A percentile compares a stretch with the other conserved stretches of the same genome.
Conservation (phyloP, 2,113 vertebrate genomes). For the Halichoerus grypus region DNA sequence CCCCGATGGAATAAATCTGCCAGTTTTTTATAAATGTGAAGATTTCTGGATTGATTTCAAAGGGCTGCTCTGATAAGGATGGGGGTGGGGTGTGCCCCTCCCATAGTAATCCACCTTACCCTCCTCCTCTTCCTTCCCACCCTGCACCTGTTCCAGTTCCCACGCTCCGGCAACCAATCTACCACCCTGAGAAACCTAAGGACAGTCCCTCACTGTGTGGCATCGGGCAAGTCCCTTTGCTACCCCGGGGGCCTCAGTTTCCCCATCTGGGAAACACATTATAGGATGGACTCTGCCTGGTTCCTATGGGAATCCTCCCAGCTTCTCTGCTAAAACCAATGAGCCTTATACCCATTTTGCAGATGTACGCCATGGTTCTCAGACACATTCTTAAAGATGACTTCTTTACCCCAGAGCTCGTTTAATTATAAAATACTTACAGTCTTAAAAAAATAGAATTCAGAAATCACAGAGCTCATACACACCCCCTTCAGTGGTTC, state of each 20-base stretch:
- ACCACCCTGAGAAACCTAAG: neutral
- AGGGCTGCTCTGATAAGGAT: neutral
- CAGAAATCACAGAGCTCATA: neutral
- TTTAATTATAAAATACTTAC: constrained; percentile 71
- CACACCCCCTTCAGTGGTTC: neutral
- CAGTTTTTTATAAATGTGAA: constrained; percentile 75
- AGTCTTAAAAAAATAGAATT: neutral
- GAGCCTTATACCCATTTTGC: neutral
- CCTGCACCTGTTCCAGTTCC: neutral
- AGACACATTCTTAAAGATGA: neutral
- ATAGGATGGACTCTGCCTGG: neutral
- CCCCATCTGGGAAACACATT: neutral
- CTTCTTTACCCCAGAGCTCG: neutral
- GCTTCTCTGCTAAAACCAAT: neutral
- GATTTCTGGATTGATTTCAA: constrained; percentile 58
- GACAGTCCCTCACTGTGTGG: neutral
- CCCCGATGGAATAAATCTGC: constrained; percentile 76
- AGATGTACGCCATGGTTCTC: neutral
- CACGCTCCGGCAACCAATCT: neutral
- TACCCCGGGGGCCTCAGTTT: neutral
- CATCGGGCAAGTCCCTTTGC: neutral
- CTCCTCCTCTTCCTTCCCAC: neutral
- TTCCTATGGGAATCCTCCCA: neutral
- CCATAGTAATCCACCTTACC: neutral
- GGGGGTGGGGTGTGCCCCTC: fast-evolving